Base-by-base conservation (phyloP, 2,113 vertebrate species). In the Ellobius talpinus region DNA sequence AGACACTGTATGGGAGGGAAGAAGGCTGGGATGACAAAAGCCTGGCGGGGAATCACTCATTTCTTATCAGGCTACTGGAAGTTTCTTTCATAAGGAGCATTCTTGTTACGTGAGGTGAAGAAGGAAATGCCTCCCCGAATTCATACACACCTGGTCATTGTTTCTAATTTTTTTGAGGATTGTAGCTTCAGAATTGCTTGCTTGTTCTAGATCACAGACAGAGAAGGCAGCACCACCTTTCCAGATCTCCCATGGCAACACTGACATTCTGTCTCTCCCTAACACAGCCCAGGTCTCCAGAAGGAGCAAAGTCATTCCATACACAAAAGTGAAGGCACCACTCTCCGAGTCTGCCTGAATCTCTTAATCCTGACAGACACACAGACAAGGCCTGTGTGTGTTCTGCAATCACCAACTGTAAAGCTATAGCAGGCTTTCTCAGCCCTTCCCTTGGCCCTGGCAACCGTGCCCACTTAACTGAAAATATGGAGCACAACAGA, bases 401-500 rank as follows among this genome's bases (percentile, higher is more conserved):
- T 39, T 68, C 61, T 4, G 0, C 12, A 23, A 3, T 78, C 47
- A 1, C n/a, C 73, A 26, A 3, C 4, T 82, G 11, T 2, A 16
- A 13, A 33, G 29, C 23, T 23, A 11, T n/a, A 63, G 0, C 42
- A 63, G 58, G 55, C 39, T 91, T 68, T 31, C 73, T 66, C 0
- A 17, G 42, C 14, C 47, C 31, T n/a, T 76, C 12, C 72, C 95
- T 81, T 61, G 76, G 13, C 29, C 63, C 87, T 82, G 52, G 2
- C 4, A 33, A 19, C 11, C 0, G 5, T 9, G 1, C 5, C 7
- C 45, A 52, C 79, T 95, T 91, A 42, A 66, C 12, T 52, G 26
- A 91, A 97, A 79, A 52, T 31, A 47, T 52, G 89, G 16, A 39
- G 42, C n/a, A 77, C 74, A 94, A 94, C 9, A 45, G 87, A 94